Conservation (phyloP, 2,888 invertebrate species). For the Yponomeuta malinellus region DNA sequence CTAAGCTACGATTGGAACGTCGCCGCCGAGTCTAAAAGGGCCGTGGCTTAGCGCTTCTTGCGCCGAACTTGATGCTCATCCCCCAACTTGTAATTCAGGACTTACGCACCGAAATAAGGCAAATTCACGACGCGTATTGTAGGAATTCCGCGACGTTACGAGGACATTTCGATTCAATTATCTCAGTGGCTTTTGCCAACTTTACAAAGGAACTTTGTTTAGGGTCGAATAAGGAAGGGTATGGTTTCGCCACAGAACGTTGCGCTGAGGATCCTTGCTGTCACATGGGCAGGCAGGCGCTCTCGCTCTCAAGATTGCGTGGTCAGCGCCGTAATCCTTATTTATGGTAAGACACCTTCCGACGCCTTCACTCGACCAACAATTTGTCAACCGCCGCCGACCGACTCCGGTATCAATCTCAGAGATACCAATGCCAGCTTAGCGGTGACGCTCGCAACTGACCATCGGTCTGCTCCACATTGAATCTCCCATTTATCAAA, state of each 20-base stretch:
- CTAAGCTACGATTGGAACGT: constrained; percentile 63
- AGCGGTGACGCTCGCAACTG: constrained; percentile 20
- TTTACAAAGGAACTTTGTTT: neutral
- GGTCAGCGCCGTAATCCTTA: constrained; percentile 70
- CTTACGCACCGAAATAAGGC: constrained; percentile 66
- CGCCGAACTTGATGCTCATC: constrained; percentile 60
- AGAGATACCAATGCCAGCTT: constrained; percentile 24
- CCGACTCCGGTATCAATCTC: constrained; percentile 63
- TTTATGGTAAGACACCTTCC: constrained; percentile 72
- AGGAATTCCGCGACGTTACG: neutral
- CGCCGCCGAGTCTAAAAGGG: constrained; percentile 57
- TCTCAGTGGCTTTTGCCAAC: neutral
- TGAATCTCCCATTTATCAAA: constrained; percentile 34
- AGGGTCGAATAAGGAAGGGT: neutral
- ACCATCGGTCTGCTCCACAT: constrained; percentile 30
- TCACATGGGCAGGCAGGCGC: constrained; percentile 39
- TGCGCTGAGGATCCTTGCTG: constrained; percentile 39
- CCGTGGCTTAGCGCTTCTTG: constrained; percentile 61
- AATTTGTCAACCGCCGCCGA: constrained; percentile 61
- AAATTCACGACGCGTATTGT: constrained; percentile 52
- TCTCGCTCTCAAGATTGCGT: constrained; percentile 42
- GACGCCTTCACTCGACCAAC: constrained; percentile 65
- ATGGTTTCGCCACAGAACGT: constrained; percentile 28
- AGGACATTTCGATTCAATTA: neutral
- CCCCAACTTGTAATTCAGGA: constrained; percentile 66